Evolutionary conservation across 2,113 vertebrate species (phyloP), one percentile per base, ranked within the genome.

Genomic region (Nestor notabilis): DNA sequence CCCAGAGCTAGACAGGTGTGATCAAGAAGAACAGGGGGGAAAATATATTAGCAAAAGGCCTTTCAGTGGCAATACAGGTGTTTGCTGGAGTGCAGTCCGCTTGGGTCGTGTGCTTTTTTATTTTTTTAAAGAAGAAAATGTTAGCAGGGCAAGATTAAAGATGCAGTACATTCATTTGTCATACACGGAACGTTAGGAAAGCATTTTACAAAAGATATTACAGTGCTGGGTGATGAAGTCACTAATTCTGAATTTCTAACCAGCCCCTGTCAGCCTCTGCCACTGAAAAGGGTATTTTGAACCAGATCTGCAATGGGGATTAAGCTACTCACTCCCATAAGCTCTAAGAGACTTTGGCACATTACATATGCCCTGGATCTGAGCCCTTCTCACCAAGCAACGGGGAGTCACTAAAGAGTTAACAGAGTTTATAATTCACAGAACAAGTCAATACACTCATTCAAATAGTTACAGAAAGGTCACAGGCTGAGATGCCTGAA

Each of bases 1-100:
- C 99, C 99, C 98, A 95, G 71, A 98, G 99, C 98, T 98, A 98
- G 98, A 99, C 99, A 99, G 99, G 98, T 99, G 99, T 97, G 97
- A 98, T 92, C 83, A 96, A 93, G 79, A 95, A 90, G 79, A 95
- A 50, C 17, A 11, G n/a, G 70, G 20, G 87, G 47, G 1, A 6
- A 93, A 97, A 96, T 95, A 95, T 94, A 90, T 93, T 94, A 95
- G 94, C 83, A 93, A 91, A 94, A 88, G 89, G 65, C 72, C 90
- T 95, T 91, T 97, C 93, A 89, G 89, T 89, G 95, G 95, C 92
- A 96, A 55, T 95, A 97, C 98, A 98, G 97, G 96, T 97, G 97
- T 97, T 96, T 96, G 94, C 89, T 72, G 87, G 87, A 86, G 97
- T 43, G 75, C 65, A 90, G 79, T 71, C 17, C 0, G 77, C 60